phyloP scores from a whole-genome alignment of 1,140 invertebrate genomes.

The Bombus balteatus region DNA sequence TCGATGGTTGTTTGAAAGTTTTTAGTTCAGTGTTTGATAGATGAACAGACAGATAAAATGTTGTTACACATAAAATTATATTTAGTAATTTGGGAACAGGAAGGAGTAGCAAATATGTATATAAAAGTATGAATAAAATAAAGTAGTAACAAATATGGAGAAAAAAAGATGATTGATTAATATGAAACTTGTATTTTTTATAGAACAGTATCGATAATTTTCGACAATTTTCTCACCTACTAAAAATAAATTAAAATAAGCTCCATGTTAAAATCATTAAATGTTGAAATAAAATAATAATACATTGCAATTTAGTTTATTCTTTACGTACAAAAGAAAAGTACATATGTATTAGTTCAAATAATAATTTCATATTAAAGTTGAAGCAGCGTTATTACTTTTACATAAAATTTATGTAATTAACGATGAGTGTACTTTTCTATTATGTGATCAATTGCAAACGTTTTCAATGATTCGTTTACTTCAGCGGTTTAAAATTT shows the following conservation, averaged over 20 bases:
- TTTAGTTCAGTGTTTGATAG: not conserved
- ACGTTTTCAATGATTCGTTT: too few relatives aligned
- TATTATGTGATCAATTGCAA: too few relatives aligned
- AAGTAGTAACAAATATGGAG: too few relatives aligned
- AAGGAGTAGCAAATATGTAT: not conserved
- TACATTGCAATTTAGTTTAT: too few relatives aligned
- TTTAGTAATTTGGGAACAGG: not conserved
- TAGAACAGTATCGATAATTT: not conserved
- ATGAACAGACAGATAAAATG: not conserved
- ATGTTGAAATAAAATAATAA: too few relatives aligned
- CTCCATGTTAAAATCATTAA: too few relatives aligned
- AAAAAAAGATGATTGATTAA: not conserved
- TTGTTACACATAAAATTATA: too few relatives aligned
- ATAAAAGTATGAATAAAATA: not conserved
- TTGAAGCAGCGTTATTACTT: not conserved
- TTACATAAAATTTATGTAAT: not conserved
- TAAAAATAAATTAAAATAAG: not conserved
- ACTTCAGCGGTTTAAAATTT: not conserved
- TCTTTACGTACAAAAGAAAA: too few relatives aligned
- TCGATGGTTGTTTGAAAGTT: too few relatives aligned
- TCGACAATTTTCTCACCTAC: not conserved
- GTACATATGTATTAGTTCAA: too few relatives aligned
- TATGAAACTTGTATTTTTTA: not conserved
- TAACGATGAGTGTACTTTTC: too few relatives aligned
- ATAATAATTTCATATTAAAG: not conserved